These are phyloP conservation scores for Cephalopachus bancanus DNA, from an alignment of 2,797 vertebrate species.

Conservation along the genomic window DNA sequence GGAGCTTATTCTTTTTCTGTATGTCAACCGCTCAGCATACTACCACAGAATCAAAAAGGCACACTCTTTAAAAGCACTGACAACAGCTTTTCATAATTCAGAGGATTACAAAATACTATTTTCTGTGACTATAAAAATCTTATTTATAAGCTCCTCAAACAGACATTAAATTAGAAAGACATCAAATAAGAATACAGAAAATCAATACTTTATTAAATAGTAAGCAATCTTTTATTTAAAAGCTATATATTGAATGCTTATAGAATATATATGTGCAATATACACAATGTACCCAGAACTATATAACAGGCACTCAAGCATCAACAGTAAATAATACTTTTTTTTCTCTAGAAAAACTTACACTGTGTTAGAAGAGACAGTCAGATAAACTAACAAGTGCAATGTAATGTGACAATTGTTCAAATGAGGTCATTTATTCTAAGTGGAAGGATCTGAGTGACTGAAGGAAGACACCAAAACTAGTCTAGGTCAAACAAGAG, in stretches of 20 bases:
- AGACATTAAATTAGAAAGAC: background rate
- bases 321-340: background rate
- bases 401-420: background rate
- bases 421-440: background rate
- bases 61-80: background rate
- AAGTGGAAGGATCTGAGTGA: background rate
- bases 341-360: background rate
- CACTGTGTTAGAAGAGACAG: background rate
- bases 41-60: background rate
- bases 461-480: background rate
- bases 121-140: background rate
- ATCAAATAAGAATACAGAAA: background rate
- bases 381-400: background rate
- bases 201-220: background rate
- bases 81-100: background rate
- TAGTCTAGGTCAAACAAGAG: background rate
- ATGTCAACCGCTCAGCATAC: background rate
- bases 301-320: background rate
- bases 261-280: background rate
- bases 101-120: background rate
- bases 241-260: background rate
- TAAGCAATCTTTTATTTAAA: background rate
- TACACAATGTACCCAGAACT: background rate
- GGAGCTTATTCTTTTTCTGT: background rate
- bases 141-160: background rate